Percentiles rank a stretch among this genome's conserved stretches.
Conservation (phyloP, 2,113 vertebrate species). For the Melozone crissalis region DNA sequence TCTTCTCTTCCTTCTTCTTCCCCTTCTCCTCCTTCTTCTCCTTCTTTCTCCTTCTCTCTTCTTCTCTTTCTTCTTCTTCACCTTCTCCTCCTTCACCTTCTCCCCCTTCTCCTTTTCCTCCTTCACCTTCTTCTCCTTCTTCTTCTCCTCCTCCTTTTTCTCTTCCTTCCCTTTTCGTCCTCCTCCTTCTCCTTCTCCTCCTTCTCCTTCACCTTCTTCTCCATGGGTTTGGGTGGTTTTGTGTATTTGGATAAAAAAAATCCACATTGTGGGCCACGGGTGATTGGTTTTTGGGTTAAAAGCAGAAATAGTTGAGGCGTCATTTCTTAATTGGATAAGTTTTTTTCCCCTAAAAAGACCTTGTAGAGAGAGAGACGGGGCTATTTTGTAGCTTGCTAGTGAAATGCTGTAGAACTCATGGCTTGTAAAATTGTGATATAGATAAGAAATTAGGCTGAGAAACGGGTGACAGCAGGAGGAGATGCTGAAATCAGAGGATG, state of each 20-base stretch:
- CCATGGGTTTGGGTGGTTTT: not conserved
- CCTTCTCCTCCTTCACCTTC: too few relatives aligned
- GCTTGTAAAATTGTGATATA: not conserved
- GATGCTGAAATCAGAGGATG: not conserved
- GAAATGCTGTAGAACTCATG: not conserved
- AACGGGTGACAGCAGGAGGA: too few relatives aligned
- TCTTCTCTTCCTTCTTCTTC: too few relatives aligned
- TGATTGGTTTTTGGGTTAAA: not conserved
- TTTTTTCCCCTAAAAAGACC: not conserved
- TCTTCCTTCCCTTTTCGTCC: too few relatives aligned
- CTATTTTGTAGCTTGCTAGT: not conserved
- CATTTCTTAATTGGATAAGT: not conserved
- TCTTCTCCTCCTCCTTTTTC: too few relatives aligned
- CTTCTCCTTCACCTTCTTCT: not conserved
- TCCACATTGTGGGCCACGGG: not conserved
- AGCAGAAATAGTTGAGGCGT: not conserved
- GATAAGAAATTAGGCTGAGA: not conserved
- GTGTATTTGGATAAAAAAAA: not conserved
- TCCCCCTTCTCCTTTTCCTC: too few relatives aligned
- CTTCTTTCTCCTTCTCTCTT: too few relatives aligned
- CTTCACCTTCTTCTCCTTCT: too few relatives aligned
- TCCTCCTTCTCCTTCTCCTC: too few relatives aligned
- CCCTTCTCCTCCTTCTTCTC: too few relatives aligned
- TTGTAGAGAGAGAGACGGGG: not conserved
- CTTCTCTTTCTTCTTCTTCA: too few relatives aligned